These are phyloP conservation scores for Belonocnema kinseyi DNA, from an alignment of 1,140 invertebrate genomes.

Conservation along the genomic window DNA sequence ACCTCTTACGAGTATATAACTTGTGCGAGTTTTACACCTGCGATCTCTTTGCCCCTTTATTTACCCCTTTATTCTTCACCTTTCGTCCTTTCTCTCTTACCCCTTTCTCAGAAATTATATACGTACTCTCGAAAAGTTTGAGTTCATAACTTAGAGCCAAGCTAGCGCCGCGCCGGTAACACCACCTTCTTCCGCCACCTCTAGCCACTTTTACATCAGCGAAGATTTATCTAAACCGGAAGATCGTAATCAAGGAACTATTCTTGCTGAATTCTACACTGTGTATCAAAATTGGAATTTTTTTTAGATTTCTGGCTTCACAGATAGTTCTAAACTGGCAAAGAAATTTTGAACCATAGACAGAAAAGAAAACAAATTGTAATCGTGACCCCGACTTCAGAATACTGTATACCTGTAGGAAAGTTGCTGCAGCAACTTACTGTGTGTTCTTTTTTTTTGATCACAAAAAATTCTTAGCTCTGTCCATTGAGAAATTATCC, in stretches of 20 bases:
- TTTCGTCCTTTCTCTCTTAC: neutral
- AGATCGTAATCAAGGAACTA: slow-evolving; percentile 55
- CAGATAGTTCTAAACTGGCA: too few relatives aligned
- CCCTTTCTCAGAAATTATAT: slow-evolving; percentile 33
- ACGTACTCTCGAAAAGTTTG: slow-evolving; percentile 54
- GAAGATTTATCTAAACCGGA: slow-evolving; percentile 59
- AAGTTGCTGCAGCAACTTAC: too few relatives aligned
- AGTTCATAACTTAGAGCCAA: slow-evolving; percentile 49
- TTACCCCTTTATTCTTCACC: slow-evolving; percentile 8
- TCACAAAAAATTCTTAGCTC: too few relatives aligned
- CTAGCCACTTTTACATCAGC: slow-evolving; percentile 4
- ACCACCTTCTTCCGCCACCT: slow-evolving; percentile 34
- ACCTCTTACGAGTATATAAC: slow-evolving; percentile 49
- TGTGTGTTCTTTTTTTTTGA: too few relatives aligned
- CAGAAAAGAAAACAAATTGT: too few relatives aligned
- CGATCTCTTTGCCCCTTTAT: slow-evolving; percentile 26
- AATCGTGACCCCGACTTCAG: too few relatives aligned
- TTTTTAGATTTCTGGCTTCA: too few relatives aligned
- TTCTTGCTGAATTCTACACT: neutral
- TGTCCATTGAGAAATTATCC: too few relatives aligned
- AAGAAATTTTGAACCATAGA: too few relatives aligned
- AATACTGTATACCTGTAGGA: too few relatives aligned
- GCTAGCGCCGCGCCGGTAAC: neutral
- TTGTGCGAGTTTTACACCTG: slow-evolving; percentile 38
- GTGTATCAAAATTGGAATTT: too few relatives aligned